These are phyloP conservation scores for Cephalophus harveyi DNA, from an alignment of 2,113 vertebrate genomes.

Conservation along the genomic window DNA sequence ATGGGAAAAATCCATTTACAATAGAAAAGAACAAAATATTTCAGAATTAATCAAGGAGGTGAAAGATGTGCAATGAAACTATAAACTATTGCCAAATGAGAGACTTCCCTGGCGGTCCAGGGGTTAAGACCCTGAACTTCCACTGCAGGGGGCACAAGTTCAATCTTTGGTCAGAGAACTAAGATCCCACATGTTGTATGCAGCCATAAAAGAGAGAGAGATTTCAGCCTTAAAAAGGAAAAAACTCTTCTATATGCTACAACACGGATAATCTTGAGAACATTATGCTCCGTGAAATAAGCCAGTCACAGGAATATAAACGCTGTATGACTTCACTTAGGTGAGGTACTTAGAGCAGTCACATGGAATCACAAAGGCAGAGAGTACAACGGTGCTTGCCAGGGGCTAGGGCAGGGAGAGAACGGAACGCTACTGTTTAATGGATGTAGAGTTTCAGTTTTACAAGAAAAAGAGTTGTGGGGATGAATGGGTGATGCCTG, in stretches of 20 bases:
- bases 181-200: neutral
- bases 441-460: neutral
- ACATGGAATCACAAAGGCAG: neutral
- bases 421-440: neutral
- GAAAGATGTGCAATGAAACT: neutral
- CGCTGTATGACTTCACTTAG: neutral
- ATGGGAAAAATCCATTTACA: neutral
- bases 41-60: neutral
- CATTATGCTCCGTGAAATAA: neutral
- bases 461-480: neutral
- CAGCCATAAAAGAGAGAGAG: neutral
- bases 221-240: neutral
- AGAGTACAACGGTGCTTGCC: neutral
- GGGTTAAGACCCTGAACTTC: neutral
- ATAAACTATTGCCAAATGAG: neutral
- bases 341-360: neutral
- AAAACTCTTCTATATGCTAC: neutral
- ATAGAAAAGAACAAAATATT: neutral
- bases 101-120: neutral
- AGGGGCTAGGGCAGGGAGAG: neutral
- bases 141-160: neutral
- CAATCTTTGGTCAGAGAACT: neutral
- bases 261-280: neutral
- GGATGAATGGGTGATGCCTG: neutral
- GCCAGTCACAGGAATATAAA: neutral